Conservation (phyloP, 1,140 invertebrate genomes). For the Pentalonia nigronervosa region DNA sequence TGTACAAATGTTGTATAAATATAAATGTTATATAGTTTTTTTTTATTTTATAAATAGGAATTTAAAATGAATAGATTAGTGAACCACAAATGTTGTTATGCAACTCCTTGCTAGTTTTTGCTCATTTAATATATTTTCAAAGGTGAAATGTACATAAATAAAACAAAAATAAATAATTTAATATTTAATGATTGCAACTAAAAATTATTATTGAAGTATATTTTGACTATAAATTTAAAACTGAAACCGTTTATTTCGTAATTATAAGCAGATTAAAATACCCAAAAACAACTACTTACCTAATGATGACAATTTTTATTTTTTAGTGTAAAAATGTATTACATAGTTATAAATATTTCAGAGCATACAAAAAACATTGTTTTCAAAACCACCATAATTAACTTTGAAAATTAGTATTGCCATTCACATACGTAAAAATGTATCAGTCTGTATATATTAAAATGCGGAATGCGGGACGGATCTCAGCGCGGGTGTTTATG, state of each 20-base stretch:
- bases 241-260: no score
- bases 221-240: neutral
- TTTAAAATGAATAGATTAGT: neutral
- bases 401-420: neutral
- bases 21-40: no score
- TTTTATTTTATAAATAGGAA: neutral
- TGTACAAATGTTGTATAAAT: neutral
- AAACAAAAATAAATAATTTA: neutral
- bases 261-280: neutral
- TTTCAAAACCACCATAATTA: neutral
- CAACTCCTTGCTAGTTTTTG: neutral
- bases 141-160: neutral
- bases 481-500: neutral
- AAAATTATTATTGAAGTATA: neutral
- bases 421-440: constrained; percentile 15
- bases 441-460: neutral
- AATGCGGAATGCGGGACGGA: neutral
- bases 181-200: neutral
- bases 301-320: neutral
- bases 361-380: neutral
- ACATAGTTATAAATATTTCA: neutral
- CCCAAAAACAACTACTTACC: neutral
- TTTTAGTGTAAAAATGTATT: neutral
- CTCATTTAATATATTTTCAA: neutral
- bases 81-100: neutral